These are phyloP conservation scores for Agrypnus murinus DNA, from an alignment of 2,888 invertebrate genomes.

Conservation along the genomic window DNA sequence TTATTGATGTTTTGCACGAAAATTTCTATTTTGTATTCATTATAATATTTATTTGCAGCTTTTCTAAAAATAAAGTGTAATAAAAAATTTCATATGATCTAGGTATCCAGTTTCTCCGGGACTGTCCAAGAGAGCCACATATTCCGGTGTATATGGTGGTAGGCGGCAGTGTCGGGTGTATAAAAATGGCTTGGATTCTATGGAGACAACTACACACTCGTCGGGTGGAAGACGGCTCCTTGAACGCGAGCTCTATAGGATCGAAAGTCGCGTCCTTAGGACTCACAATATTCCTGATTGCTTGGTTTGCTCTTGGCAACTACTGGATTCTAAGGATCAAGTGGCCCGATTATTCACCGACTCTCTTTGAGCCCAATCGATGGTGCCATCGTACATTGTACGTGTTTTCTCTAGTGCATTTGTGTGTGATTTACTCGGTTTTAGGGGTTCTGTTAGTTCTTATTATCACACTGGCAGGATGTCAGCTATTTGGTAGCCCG, in stretches of 20 bases:
- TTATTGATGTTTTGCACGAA: no score
- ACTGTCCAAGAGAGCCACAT: conserved; percentile 85
- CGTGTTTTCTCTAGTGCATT: conserved; percentile 83
- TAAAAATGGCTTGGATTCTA: conserved; percentile 80
- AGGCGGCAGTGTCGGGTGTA: conserved; percentile 84
- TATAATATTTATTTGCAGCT: no score
- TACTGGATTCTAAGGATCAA: conserved; percentile 83
- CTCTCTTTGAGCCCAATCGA: conserved; percentile 83
- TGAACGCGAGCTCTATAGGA: conserved; percentile 74
- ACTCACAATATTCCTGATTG: conserved; percentile 81
- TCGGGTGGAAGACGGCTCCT: conserved; percentile 68
- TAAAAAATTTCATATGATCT: conserved; percentile 59
- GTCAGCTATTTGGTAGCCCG: conserved; percentile 82
- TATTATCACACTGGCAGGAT: conserved; percentile 77
- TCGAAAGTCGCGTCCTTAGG: conserved; percentile 78
- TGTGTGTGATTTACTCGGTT: conserved; percentile 81
- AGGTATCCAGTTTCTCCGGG: conserved; percentile 87
- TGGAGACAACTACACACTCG: conserved; percentile 80
- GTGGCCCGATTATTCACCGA: conserved; percentile 84
- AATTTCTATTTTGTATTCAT: no score
- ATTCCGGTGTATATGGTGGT: conserved; percentile 89
- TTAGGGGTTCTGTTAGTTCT: conserved; percentile 75
- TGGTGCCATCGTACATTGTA: conserved; percentile 88
- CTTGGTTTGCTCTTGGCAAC: conserved; percentile 82
- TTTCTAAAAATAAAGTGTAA: no score